A percentile compares a stretch with the other conserved stretches of the same genome.
These are phyloP conservation scores for Zaprionus inermis DNA, from an alignment of 1,140 invertebrate genomes.

Conservation along the genomic window DNA sequence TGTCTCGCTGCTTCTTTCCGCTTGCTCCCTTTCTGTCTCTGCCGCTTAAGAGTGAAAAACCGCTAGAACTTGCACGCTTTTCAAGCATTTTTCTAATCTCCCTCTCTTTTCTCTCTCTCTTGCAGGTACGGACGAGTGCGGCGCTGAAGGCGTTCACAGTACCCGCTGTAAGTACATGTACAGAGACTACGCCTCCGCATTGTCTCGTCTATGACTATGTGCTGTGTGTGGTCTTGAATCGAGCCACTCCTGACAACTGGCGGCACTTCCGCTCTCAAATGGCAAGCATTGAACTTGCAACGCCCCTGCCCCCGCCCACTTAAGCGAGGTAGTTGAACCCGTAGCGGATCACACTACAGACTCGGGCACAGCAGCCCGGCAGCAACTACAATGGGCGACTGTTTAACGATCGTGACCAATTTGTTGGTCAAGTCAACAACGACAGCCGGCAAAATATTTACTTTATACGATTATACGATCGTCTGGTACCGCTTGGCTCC, in stretches of 20 bases:
- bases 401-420: slow-evolving; percentile 82
- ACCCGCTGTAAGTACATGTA: slow-evolving; percentile 61
- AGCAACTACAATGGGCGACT: slow-evolving; percentile 53
- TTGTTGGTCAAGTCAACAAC: slow-evolving; percentile 75
- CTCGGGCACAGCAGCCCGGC: slow-evolving; percentile 3
- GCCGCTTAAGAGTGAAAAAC: slow-evolving; percentile 15
- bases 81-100: slow-evolving; percentile 24
- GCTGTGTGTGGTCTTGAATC: slow-evolving; percentile 34
- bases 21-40: slow-evolving; percentile 1
- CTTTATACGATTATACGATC: slow-evolving; percentile 56
- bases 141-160: slow-evolving; percentile 49
- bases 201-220: neutral
- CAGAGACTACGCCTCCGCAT: neutral
- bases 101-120: slow-evolving; percentile 19
- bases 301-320: slow-evolving; percentile 44
- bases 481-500: slow-evolving; percentile 24
- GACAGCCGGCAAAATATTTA: slow-evolving; percentile 74
- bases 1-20: neutral
- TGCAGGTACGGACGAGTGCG: slow-evolving; percentile 63
- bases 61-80: slow-evolving; percentile 47
- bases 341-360: slow-evolving; percentile 37
- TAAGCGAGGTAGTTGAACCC: slow-evolving; percentile 61
- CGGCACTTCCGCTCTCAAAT: slow-evolving; percentile 70
- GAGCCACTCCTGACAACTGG: slow-evolving; percentile 72
- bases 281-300: slow-evolving; percentile 70